Evolutionary conservation across 2,888 invertebrate genomes (phyloP).

Genomic region (Xestobium rufovillosum): DNA sequence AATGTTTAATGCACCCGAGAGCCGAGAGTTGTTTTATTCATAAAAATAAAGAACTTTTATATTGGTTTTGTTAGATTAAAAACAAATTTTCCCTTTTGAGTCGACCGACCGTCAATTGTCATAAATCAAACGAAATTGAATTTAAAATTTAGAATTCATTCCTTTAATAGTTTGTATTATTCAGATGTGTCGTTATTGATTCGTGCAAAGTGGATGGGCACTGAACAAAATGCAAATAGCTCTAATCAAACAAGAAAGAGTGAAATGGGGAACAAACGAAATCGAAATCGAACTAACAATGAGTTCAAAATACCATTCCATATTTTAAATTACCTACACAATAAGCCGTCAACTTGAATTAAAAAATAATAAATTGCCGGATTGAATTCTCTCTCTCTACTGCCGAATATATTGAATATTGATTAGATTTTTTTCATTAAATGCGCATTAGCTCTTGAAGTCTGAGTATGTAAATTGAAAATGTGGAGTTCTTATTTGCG

Average conservation of each 20-base stretch:
- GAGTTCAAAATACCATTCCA: neutral
- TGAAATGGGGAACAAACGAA: neutral
- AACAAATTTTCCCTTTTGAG: too few species aligned
- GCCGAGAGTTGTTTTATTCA: too few species aligned
- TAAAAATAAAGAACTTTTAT: neutral
- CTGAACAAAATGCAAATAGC: neutral
- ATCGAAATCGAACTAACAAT: neutral
- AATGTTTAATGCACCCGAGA: too few species aligned
- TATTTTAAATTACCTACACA: conserved; percentile 13
- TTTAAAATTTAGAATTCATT: too few species aligned
- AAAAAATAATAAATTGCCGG: conserved; percentile 14
- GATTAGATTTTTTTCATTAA: conserved; percentile 1
- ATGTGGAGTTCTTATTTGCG: conserved; percentile 3
- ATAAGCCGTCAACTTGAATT: conserved; percentile 16
- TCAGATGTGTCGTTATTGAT: too few species aligned
- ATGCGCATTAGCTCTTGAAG: too few species aligned
- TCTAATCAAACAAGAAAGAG: neutral
- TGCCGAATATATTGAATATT: conserved; percentile 1
- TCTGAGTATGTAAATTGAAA: too few species aligned
- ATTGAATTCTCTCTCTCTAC: neutral
- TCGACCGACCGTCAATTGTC: too few species aligned
- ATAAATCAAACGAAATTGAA: too few species aligned
- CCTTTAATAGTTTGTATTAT: too few species aligned
- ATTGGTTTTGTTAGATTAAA: too few species aligned
- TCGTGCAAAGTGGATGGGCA: neutral